Percentiles rank a stretch among this genome's conserved stretches.
phyloP scores from a whole-genome alignment of 2,113 vertebrate genomes.

The Ophthalmotilapia sp. region DNA sequence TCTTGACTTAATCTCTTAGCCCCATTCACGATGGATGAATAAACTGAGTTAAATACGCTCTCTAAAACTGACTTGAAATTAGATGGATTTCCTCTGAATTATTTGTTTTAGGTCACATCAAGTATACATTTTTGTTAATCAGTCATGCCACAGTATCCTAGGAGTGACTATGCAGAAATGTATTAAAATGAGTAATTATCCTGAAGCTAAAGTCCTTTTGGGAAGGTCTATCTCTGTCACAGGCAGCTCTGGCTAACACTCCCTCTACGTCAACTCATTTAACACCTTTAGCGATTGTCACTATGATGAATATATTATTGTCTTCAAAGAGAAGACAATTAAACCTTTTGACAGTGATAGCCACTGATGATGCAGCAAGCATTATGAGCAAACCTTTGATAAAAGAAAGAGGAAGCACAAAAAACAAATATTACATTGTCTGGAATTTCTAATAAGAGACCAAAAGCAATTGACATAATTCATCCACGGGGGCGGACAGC shows the following conservation, averaged over 20 bases:
- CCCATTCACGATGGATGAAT: neutral
- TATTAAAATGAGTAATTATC: neutral
- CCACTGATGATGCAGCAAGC: neutral
- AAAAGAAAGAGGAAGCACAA: neutral
- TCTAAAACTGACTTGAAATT: neutral
- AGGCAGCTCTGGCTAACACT: neutral
- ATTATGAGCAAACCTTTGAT: neutral
- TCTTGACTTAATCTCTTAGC: neutral
- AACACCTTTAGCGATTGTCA: neutral
- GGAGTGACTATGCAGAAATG: neutral
- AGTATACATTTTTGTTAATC: neutral
- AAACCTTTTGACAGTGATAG: neutral
- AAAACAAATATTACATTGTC: neutral
- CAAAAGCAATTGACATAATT: neutral
- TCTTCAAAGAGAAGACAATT: neutral
- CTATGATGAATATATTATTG: neutral
- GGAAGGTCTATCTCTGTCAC: neutral
- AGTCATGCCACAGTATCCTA: neutral
- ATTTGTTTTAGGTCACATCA: neutral
- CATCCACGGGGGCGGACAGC: rapidly evolving
- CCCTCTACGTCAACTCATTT: neutral
- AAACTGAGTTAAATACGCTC: neutral
- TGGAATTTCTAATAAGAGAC: neutral
- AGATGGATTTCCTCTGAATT: neutral
- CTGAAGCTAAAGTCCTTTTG: neutral